Conservation (phyloP, 2,113 vertebrate species). For the Felis chaus region DNA sequence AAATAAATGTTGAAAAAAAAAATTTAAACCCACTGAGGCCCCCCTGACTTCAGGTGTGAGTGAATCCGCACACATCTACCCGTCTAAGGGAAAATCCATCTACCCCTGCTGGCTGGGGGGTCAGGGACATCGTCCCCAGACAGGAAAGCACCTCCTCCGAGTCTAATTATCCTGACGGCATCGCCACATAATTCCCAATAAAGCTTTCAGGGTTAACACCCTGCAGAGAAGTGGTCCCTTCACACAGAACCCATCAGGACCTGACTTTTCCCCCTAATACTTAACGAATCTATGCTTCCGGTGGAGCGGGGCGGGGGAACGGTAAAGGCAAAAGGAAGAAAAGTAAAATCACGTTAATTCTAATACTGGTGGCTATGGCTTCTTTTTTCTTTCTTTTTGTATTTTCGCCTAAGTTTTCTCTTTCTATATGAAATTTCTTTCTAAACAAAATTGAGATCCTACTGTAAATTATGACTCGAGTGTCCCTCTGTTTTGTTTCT, state of each 20-base stretch:
- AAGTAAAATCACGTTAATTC: background rate
- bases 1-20: too few species aligned
- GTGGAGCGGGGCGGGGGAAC: background rate
- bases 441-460: background rate
- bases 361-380: background rate
- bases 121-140: background rate
- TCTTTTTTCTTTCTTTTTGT: too few species aligned
- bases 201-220: background rate
- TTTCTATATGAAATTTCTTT: background rate
- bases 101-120: background rate
- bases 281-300: background rate
- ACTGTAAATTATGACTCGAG: background rate
- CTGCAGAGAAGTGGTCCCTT: background rate
- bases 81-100: background rate
- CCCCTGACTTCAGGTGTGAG: background rate
- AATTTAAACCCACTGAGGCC: background rate
- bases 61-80: background rate
- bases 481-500: background rate
- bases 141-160: background rate
- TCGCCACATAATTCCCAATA: background rate
- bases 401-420: background rate
- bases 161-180: background rate
- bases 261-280: background rate
- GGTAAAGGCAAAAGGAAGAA: background rate
- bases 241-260: fast-evolving